phyloP scores from a whole-genome alignment of 92 coral and sea anemone genomes.

The Phenganax subtilis region DNA sequence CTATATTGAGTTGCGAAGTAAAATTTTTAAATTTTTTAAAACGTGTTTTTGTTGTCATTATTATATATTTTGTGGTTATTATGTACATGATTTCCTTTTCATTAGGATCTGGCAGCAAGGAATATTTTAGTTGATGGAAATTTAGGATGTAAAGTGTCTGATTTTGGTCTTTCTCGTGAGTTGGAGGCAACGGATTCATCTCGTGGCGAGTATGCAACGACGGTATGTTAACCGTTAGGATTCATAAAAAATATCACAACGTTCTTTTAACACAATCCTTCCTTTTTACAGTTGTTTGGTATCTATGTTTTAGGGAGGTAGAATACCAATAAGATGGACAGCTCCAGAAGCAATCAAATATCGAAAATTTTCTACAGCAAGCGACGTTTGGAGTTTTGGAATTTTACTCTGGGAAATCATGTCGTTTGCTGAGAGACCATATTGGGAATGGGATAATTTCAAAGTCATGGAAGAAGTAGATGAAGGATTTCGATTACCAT shows the following conservation, averaged over 20 bases:
- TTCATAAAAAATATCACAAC: neutral
- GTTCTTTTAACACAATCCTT: neutral
- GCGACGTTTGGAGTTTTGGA: slow-evolving; percentile 95
- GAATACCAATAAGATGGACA: slow-evolving; percentile 94
- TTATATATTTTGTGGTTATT: too few species aligned
- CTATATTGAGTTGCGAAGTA: too few species aligned
- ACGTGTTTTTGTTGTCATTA: too few species aligned
- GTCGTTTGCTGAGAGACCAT: slow-evolving; percentile 82
- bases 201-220: slow-evolving; percentile 70
- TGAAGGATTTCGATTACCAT: slow-evolving; percentile 73
- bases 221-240: slow-evolving; percentile 40
- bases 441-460: slow-evolving; percentile 93
- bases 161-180: slow-evolving; percentile 95
- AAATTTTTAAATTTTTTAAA: too few species aligned
- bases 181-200: slow-evolving; percentile 44
- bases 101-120: slow-evolving; percentile 90
- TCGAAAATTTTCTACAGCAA: slow-evolving; percentile 76
- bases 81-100: neutral
- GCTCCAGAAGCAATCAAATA: slow-evolving; percentile 89
- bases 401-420: slow-evolving; percentile 88
- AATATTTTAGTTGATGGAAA: slow-evolving; percentile 81
- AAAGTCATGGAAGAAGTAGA: slow-evolving; percentile 89
- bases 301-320: slow-evolving; percentile 63
- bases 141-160: slow-evolving; percentile 81
- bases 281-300: neutral